Evolutionary conservation across 2,113 vertebrate species (phyloP), one percentile per base, ranked within the genome.

Genomic region (Neoarius graeffei): DNA sequence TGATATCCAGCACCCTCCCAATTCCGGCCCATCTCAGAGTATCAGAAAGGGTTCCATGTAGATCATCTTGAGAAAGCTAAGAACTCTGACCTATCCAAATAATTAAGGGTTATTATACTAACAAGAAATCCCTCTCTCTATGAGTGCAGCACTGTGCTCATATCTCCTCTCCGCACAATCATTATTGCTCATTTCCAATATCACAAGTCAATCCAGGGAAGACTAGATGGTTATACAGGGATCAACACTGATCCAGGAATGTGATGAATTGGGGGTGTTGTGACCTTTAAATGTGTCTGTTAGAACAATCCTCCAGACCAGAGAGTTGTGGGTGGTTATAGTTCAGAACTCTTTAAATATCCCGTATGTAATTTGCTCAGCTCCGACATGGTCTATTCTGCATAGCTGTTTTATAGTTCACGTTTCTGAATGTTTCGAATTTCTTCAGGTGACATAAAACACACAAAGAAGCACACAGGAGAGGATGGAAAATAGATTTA

Each of bases 281-380:
- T 83, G 81, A 83, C 80, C 86, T 76, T 87, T 87, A 73, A 87
- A 73, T 76, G 86, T 64, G 30, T 87, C 86, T 74, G 11, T 83
- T 66, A 23, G 85, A 30, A 83, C 57, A 69, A 74, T 20, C 81
- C 67, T 30, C 62, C 54, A 52, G 25, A 82, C 57, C 11, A 52
- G 10, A 17, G 48, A 83, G 14, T 27, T 62, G 79, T n/a, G 30
- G 74, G 80, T 59, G 52, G 27, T 56, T 81, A 80, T 23, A 87
- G 67, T 83, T 52, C 67, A 87, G 6, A 19, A 79, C 19, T 77
- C 42, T 86, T 80, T 27, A 66, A 86, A 85, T 79, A 79, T 27
- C 76, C 76, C n/a, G n/a, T 79, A 79, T 79, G 56, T 56, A 56
- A 81, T 60, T 30, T 81, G 54, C 56, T 59, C 56, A 35, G 50